Evolutionary conservation across 2,113 vertebrate species (phyloP).

Genomic region (Ardeotis arabs): DNA sequence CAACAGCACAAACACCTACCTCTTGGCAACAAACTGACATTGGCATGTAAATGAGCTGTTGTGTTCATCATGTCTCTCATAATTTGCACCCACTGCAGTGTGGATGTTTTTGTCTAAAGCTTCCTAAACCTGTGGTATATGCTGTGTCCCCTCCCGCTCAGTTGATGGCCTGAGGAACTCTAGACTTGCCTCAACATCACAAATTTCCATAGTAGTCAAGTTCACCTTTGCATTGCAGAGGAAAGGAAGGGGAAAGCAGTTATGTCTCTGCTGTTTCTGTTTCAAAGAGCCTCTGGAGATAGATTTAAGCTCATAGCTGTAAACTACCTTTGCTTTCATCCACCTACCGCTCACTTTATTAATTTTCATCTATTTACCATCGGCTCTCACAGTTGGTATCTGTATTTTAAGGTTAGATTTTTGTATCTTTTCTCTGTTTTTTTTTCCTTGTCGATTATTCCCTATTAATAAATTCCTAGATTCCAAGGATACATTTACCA

Average conservation of each 20-base stretch:
- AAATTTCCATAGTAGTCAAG: neutral
- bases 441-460: neutral
- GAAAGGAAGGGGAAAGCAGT: neutral
- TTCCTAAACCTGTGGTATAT: fast-evolving
- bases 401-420: neutral
- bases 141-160: neutral
- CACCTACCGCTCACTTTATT: neutral
- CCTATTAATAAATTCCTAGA: neutral
- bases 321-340: neutral
- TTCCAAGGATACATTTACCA: neutral
- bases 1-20: neutral
- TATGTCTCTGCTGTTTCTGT: neutral
- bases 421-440: neutral
- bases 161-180: neutral
- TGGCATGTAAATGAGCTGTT: neutral
- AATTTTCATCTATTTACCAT: constrained; percentile 17
- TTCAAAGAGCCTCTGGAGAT: constrained; percentile 1
- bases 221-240: neutral
- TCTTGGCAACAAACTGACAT: neutral
- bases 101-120: neutral
- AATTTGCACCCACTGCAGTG: neutral
- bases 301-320: neutral
- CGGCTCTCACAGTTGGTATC: neutral
- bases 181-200: neutral
- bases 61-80: neutral